phyloP scores from a whole-genome alignment of 1,140 invertebrate species.

The Globodera rostochiensis region DNA sequence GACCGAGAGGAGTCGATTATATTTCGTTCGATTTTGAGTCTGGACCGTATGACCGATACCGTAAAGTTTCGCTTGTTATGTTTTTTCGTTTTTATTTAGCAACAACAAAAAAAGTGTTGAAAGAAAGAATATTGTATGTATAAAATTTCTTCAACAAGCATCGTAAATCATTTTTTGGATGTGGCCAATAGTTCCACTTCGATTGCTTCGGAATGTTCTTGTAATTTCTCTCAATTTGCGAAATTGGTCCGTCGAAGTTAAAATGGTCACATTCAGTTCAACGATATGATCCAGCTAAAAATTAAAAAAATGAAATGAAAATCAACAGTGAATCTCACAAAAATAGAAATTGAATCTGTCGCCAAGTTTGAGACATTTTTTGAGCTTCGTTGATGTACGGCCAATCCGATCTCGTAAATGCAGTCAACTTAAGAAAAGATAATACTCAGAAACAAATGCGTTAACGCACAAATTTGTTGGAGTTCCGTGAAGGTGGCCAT shows the following conservation, averaged over 20 bases:
- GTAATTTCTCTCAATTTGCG: not conserved
- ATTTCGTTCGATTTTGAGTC: no score
- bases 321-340: not conserved
- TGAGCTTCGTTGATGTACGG: not conserved
- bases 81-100: no score
- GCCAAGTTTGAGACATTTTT: not conserved
- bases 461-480: conserved; percentile 22
- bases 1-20: no score
- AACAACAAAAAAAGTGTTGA: no score
- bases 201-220: not conserved
- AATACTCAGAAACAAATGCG: not conserved
- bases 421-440: not conserved
- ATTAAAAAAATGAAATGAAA: not conserved
- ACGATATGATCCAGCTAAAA: not conserved
- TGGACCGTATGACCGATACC: no score
- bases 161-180: not conserved
- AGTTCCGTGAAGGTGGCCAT: conserved; percentile 24
- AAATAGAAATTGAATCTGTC: not conserved
- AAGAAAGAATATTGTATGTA: no score
- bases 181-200: not conserved
- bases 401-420: not conserved
- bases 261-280: not conserved
- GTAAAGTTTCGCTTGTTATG: no score
- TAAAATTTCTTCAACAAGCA: not conserved
- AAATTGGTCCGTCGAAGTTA: not conserved